phyloP scores from a whole-genome alignment of 2,888 invertebrate genomes.

The Mimas tiliae region DNA sequence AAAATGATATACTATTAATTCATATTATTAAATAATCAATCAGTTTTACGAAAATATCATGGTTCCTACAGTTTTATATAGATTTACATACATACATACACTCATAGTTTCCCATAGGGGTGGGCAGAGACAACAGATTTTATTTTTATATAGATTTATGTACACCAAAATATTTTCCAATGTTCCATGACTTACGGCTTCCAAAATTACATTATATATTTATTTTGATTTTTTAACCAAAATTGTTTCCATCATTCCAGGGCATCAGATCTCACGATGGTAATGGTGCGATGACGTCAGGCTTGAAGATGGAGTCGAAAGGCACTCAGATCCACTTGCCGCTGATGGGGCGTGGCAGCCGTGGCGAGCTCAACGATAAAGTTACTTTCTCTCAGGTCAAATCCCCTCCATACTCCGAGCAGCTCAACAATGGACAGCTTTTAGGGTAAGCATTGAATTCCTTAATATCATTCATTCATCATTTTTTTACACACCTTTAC shows the following conservation, averaged over 20 bases:
- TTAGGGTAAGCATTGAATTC: conserved; percentile 76
- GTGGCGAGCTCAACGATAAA: conserved; percentile 75
- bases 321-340: conserved; percentile 83
- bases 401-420: conserved; percentile 77
- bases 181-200: too few relatives aligned
- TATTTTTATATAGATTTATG: too few relatives aligned
- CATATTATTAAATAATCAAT: too few relatives aligned
- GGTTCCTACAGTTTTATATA: too few relatives aligned
- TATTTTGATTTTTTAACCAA: neutral
- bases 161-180: too few relatives aligned
- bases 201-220: neutral
- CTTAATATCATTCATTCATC: too few relatives aligned
- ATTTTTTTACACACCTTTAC: too few relatives aligned
- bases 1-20: too few relatives aligned
- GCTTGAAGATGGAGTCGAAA: conserved; percentile 79
- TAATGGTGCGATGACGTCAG: conserved; percentile 74
- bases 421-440: conserved; percentile 87
- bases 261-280: conserved; percentile 66
- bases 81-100: too few relatives aligned
- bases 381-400: conserved; percentile 75
- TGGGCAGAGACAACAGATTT: too few relatives aligned
- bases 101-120: too few relatives aligned
- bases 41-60: too few relatives aligned
- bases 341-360: conserved; percentile 73
- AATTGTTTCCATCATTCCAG: conserved; percentile 48